phyloP scores from a whole-genome alignment of 2,888 invertebrate genomes.

The Aspidiotus rigidus region DNA sequence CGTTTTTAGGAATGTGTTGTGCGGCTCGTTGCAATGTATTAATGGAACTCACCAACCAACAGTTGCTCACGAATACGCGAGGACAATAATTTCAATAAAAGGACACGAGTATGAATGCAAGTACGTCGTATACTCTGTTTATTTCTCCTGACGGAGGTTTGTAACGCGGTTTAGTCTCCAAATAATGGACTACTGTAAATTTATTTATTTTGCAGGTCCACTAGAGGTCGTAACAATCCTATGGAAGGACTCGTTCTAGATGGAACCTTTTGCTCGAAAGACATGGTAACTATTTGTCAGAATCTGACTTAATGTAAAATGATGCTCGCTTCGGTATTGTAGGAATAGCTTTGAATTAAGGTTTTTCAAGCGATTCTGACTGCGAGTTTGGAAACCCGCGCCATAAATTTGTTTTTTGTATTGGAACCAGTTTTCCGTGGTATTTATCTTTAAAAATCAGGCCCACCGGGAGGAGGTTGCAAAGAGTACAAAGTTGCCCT shows the following conservation, averaged over 20 bases:
- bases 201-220: slow-evolving; percentile 50
- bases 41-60: slow-evolving; percentile 75
- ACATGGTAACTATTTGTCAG: slow-evolving; percentile 50
- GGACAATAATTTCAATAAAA: slow-evolving; percentile 80
- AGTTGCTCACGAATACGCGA: slow-evolving; percentile 71
- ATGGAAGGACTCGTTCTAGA: slow-evolving; percentile 78
- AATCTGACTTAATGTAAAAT: no score
- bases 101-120: slow-evolving; percentile 92
- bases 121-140: slow-evolving; percentile 52
- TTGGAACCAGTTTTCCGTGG: no score
- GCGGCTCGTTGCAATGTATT: slow-evolving; percentile 92
- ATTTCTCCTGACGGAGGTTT: background rate
- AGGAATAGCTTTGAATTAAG: no score
- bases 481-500: no score
- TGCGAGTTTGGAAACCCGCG: no score
- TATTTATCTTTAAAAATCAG: no score
- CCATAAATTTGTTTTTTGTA: no score
- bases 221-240: slow-evolving; percentile 60
- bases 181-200: no score
- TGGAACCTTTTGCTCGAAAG: slow-evolving; percentile 88
- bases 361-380: no score
- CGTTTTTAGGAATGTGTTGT: slow-evolving; percentile 67
- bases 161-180: background rate
- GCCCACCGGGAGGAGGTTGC: no score
- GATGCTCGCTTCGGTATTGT: no score